A percentile compares a stretch with the other conserved stretches of the same genome.
Conservation (phyloP, 2,797 vertebrate species). For the Limosa lapponica region DNA sequence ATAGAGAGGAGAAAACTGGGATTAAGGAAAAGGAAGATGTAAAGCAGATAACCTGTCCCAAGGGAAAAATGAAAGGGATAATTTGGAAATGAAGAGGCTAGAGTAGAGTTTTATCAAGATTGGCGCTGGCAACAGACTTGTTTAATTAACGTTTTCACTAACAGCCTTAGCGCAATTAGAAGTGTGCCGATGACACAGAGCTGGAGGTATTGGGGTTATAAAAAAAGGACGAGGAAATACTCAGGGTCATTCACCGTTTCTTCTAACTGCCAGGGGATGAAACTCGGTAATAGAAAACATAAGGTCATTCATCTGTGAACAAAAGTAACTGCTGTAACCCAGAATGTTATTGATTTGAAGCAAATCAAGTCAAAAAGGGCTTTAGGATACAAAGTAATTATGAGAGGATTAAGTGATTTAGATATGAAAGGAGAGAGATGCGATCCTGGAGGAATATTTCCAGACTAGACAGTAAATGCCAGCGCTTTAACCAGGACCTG, state of each 20-base stretch:
- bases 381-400: background rate
- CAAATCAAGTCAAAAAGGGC: background rate
- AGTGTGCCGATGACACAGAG: background rate
- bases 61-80: background rate
- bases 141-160: background rate
- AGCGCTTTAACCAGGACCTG: background rate
- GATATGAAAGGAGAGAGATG: background rate
- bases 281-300: background rate
- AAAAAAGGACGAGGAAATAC: background rate
- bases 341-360: background rate
- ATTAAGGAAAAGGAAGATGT: background rate
- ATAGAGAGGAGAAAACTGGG: background rate
- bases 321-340: background rate
- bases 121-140: background rate
- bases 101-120: background rate
- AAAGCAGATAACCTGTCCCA: background rate
- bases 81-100: background rate
- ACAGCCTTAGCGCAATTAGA: background rate
- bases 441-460: background rate
- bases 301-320: background rate
- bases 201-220: background rate
- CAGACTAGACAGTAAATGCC: background rate
- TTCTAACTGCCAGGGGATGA: background rate
- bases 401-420: background rate
- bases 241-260: background rate